Evolutionary conservation across 2,888 invertebrate species (phyloP).

Genomic region (Limnephilus marmoratus): DNA sequence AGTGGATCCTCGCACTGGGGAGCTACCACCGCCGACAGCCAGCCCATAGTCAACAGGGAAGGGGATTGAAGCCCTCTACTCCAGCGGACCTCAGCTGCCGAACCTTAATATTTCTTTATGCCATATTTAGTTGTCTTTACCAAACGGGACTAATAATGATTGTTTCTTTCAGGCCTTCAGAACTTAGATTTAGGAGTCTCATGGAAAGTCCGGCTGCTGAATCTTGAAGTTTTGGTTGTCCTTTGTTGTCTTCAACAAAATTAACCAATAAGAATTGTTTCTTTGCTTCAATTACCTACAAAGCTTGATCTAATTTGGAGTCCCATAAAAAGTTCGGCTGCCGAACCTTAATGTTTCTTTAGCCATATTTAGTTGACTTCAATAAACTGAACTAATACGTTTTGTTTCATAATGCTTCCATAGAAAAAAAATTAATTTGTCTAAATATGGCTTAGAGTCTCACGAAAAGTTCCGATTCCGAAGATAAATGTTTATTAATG

Average conservation of each 20-base stretch:
- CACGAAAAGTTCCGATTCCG: too few species aligned
- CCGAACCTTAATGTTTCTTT: too few species aligned
- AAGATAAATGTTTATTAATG: too few species aligned
- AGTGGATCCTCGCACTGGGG: constrained; percentile 72
- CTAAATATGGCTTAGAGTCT: too few species aligned
- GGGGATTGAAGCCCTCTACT: constrained; percentile 39
- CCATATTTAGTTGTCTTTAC: not conserved
- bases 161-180: not conserved
- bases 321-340: not conserved
- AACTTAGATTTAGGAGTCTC: not conserved
- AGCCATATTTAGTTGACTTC: too few species aligned
- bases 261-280: too few species aligned
- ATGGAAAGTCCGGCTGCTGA: not conserved
- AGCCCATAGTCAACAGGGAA: constrained; percentile 62
- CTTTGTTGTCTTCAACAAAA: not conserved
- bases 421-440: too few species aligned
- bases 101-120: not conserved
- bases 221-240: not conserved
- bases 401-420: too few species aligned
- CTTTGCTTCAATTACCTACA: not conserved
- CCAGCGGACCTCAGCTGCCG: not conserved
- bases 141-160: not conserved
- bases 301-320: not conserved
- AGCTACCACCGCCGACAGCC: constrained; percentile 70
- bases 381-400: too few species aligned